Evolutionary conservation across 2,888 invertebrate species (phyloP).

Genomic region (Drosophila anceps): DNA sequence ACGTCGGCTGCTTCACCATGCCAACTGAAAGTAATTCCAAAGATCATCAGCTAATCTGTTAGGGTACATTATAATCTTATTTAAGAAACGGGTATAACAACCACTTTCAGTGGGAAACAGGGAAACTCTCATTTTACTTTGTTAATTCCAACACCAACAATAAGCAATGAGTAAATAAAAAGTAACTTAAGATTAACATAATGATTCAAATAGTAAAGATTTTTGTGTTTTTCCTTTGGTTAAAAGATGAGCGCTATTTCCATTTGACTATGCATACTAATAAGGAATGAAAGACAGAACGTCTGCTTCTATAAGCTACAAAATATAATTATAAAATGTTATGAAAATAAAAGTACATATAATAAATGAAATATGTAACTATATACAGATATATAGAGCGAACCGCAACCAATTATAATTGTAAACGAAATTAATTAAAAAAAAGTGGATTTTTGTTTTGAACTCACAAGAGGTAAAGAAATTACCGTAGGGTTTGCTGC

Average conservation of each 20-base stretch:
- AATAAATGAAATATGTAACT: constrained; percentile 12
- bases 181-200: background rate
- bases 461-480: constrained; percentile 86
- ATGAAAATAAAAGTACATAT: background rate
- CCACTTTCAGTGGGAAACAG: background rate
- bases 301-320: background rate
- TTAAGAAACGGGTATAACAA: background rate
- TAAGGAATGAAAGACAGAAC: background rate
- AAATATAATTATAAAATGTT: background rate
- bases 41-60: constrained; percentile 10
- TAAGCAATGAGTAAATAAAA: constrained; percentile 5
- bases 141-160: constrained; percentile 32
- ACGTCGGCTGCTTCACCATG: constrained; percentile 97
- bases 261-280: background rate
- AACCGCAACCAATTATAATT: constrained; percentile 41
- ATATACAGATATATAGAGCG: constrained; percentile 11
- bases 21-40: constrained; percentile 88
- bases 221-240: too few relatives aligned
- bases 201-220: background rate
- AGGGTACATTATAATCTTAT: background rate
- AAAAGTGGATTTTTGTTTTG: constrained; percentile 75
- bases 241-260: background rate
- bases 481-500: constrained; percentile 96
- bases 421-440: constrained; percentile 43
- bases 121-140: background rate